phyloP scores from a whole-genome alignment of 2,113 vertebrate genomes.

The Gasterosteus aculeatus region DNA sequence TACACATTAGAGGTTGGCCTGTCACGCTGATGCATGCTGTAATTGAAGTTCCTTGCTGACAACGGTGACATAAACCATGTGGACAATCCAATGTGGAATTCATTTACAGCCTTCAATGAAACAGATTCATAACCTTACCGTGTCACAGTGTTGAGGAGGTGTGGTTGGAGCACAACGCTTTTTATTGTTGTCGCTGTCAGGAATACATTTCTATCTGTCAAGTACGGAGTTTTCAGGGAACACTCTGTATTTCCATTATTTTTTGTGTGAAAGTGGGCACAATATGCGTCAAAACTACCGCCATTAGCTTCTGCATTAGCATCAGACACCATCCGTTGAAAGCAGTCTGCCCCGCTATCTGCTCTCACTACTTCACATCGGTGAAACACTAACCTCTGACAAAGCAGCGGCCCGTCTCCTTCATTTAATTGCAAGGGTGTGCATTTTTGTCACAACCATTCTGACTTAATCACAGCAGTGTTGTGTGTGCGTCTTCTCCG shows the following conservation, averaged over 20 bases:
- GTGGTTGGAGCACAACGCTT: not conserved
- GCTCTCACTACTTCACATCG: not conserved
- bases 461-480: constrained; percentile 56
- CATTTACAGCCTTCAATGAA: constrained; percentile 3
- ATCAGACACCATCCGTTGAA: not conserved
- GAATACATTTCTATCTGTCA: constrained; percentile 10
- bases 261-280: not conserved
- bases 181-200: not conserved
- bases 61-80: constrained; percentile 7
- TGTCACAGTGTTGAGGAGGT: not conserved
- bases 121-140: not conserved
- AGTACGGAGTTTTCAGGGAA: not conserved
- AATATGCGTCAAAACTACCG: not conserved
- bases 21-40: not conserved
- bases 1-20: not conserved
- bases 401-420: constrained; percentile 15
- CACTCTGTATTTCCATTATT: not conserved
- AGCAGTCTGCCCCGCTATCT: not conserved
- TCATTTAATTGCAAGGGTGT: constrained; percentile 52
- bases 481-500: constrained; percentile 51
- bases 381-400: constrained; percentile 15
- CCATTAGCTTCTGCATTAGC: not conserved
- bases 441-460: constrained; percentile 63
- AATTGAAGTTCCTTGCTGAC: constrained; percentile 3
- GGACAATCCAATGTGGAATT: not conserved